These are phyloP conservation scores for Huso huso DNA, from an alignment of 2,797 vertebrate species.

Conservation along the genomic window DNA sequence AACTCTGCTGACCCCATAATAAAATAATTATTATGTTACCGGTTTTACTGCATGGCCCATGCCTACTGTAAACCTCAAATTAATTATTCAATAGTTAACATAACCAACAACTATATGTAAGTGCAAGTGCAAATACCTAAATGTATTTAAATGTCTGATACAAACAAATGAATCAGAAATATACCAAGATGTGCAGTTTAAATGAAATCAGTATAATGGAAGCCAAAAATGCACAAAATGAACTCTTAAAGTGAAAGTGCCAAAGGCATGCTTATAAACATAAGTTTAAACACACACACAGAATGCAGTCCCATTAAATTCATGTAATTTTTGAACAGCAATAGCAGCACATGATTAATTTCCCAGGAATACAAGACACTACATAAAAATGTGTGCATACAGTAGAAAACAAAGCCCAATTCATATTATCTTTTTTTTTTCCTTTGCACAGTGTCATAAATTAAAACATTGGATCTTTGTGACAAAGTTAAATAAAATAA, in stretches of 20 bases:
- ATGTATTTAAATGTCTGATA: no score
- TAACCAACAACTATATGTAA: no score
- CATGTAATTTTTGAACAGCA: not conserved
- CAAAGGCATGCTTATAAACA: not conserved
- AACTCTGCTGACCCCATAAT: no score
- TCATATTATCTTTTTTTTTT: not conserved
- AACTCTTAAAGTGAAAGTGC: not conserved
- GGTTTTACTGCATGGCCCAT: no score
- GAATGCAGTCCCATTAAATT: not conserved
- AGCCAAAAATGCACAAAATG: not conserved
- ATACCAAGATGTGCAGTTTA: no score
- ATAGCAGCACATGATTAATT: not conserved
- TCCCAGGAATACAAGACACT: not conserved
- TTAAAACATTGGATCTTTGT: no score
- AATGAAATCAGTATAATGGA: not conserved
- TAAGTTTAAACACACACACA: not conserved
- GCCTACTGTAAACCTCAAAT: no score
- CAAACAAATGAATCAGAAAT: no score
- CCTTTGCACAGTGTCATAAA: not conserved
- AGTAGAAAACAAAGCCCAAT: not conserved
- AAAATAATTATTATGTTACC: no score
- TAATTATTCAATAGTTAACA: no score
- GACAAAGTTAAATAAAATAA: no score
- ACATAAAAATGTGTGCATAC: not conserved
- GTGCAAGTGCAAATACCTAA: no score